Evolutionary conservation across 2,797 vertebrate species (phyloP), one percentile per base, ranked within the genome.

Genomic region (Emydoidea blandingii): DNA sequence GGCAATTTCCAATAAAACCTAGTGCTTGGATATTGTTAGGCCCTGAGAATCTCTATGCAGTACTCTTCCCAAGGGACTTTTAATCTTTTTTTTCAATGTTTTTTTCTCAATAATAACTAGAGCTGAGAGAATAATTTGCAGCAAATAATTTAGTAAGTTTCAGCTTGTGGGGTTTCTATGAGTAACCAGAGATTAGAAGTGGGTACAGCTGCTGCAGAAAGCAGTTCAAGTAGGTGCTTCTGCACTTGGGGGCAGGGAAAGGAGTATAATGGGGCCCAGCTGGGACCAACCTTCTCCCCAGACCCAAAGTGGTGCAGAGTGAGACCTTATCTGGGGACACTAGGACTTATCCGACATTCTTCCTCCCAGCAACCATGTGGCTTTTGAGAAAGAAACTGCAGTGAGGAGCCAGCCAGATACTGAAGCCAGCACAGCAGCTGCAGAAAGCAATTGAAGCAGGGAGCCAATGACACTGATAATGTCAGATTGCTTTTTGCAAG

Each of bases 201-300:
- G 5, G 62, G 54, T 78, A 86, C 90, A 49, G 23, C 9, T 88
- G 12, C 29, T 11, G 11, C 5, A 52, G 50, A 82, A 90, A 87
- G 12, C 5, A 15, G 3, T 62, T 86, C 2, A 3, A 2, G 3
- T 5, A 78, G 25, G 1, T 0, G 44, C 5, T 34, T 0, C 4
- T 91, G 29, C 15, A 25, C 19, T 49, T 50, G 0, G 9, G 0
- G 3, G 11, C 6, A 6, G 2, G 3, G 12, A 29, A 0, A 4
- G 2, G 5, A 6, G 4, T 27, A 78, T 49, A 78, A 4, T 74
- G 84, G 8, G 19, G 68, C 87, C 49, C 14, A 83, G 37, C 19
- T 34, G 23, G 37, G 29, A 12, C 5, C 31, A 56, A 1, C 81
- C 80, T 76, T 86, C 86, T 81, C 81, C 14, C n/a, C 6, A 85